These are phyloP conservation scores for Xestia rhomboidea DNA, from an alignment of 2,888 invertebrate species.

Conservation along the genomic window DNA sequence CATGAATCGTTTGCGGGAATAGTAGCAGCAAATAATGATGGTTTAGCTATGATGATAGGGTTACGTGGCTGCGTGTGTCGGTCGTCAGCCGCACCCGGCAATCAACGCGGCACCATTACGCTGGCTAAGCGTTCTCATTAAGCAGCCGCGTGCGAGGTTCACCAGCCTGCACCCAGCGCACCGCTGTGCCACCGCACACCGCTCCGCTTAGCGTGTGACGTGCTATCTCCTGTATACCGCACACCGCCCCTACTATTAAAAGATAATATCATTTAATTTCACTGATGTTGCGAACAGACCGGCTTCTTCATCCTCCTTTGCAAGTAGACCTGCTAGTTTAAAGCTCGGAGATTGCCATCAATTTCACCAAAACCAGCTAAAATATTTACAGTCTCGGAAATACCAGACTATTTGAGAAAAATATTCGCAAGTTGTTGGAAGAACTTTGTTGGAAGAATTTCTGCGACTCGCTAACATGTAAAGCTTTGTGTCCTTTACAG, in stretches of 20 bases:
- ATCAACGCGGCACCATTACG: constrained; percentile 82
- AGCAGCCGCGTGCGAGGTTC: constrained; percentile 75
- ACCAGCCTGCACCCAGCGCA: constrained; percentile 60
- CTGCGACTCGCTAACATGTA: constrained; percentile 43
- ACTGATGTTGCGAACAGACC: constrained; percentile 65
- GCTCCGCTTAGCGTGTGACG: constrained; percentile 53
- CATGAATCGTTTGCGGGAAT: constrained; percentile 71
- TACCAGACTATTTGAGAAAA: not conserved
- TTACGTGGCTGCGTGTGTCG: constrained; percentile 75
- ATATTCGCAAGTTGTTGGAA: not conserved
- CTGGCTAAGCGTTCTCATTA: constrained; percentile 84
- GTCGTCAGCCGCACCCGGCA: constrained; percentile 76
- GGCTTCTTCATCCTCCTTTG: constrained; percentile 22
- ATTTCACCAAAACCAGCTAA: constrained; percentile 7
- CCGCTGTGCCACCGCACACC: constrained; percentile 22
- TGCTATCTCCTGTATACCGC: constrained; percentile 62
- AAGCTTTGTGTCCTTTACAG: constrained; percentile 67
- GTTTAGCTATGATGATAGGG: constrained; percentile 74
- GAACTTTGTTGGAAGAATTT: not conserved
- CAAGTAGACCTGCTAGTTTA: constrained; percentile 32
- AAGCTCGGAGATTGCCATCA: not conserved
- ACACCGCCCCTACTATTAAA: constrained; percentile 72
- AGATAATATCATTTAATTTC: constrained; percentile 80
- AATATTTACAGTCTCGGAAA: not conserved
- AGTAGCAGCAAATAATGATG: constrained; percentile 76